Evolutionary conservation across 2,797 vertebrate species (phyloP), one percentile per base, ranked within the genome.

Genomic region (Rhyacichthys aspro): DNA sequence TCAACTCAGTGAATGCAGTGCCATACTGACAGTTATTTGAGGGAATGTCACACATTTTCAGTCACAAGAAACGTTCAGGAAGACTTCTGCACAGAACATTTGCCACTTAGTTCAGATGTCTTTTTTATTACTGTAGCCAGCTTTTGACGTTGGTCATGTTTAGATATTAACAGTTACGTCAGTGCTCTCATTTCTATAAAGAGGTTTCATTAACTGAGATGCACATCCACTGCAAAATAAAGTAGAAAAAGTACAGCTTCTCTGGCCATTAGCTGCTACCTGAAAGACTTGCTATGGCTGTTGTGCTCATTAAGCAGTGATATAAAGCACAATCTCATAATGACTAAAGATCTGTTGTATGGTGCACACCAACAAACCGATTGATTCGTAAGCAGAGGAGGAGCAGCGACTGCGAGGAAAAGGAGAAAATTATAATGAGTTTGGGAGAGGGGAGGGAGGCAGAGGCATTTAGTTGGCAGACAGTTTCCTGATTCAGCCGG

Each of bases 401-500:
- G 67, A 81, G 84, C 63, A 57, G 67, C 48, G 74, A 23, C 65
- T 64, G 62, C 71, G 80, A 81, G 75, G 72, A 83, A 75, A 84
- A 53, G 64, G 78, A 85, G 74, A 69, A 86, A 89, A 83, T 81
- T 81, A 81, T 82, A 86, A 86, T 86, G 86, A 88, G 85, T 75
- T 82, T 48, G 62, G 71, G 78, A 68, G 75, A 57, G 59, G 46
- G 67, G 72, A 61, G 68, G 62, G 54, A 63, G 78, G 55, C 55
- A 55, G 74, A 83, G 68, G 87, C 86, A 71, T 89, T 91, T 77
- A 84, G 85, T 78, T 80, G 76, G 90, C 89, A 92, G 70, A 87
- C 87, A 89, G 90, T 87, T 90, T 88, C 86, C 77, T 90, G 90
- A 92, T 91, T 92, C 87, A 90, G 82, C 87, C 87, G 63, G 91